Base-by-base conservation (phyloP, 2,113 vertebrate species). In the Semnornis frantzii region DNA sequence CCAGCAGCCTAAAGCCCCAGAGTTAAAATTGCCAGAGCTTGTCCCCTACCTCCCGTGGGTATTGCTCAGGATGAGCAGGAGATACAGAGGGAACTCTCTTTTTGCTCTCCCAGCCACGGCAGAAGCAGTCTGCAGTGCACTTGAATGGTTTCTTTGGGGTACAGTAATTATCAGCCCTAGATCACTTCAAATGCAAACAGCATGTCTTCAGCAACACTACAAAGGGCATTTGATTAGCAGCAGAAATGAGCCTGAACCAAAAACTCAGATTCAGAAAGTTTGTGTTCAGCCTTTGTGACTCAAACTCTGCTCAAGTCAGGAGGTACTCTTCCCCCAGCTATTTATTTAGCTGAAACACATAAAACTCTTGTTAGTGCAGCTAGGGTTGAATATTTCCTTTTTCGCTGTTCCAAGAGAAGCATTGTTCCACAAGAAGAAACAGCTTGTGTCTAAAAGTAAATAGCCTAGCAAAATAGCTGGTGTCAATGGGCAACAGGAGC, bases 311-410 rank as follows among this genome's bases (percentile, higher is more conserved):
- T 92, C 50, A 68, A 82, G 59, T 87, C 71, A 87, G 72, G 74
- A 87, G 69, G 87, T 74, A 46, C 69, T 74, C 72, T 89, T 83
- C 65, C 58, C 13, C 50, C 23, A 50, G 63, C 37, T 95, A 70
- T 93, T 96, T 93, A 74, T 89, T 89, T 91, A 92, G 87, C 72
- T 92, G 85, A 96, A 93, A 91, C 52, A 71, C 54, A 85, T 71
- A 75, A 92, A 85, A 83, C 31, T 44, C 74, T 81, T 87, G 42
- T 81, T 88, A 86, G 72, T 83, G 71, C 57, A 87, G 79, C 76
- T 57, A 77, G 62, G 52, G 25, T 24, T 91, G 79, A 72, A 37
- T 81, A 78, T 87, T 94, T 92, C 79, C 74, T 91, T 96, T 87
- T 82, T 59, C 63, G 63, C 89, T 74, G 60, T 95, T 94, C 82